Conservation (phyloP, 2,888 invertebrate species). For the Meandrusa payeni region DNA sequence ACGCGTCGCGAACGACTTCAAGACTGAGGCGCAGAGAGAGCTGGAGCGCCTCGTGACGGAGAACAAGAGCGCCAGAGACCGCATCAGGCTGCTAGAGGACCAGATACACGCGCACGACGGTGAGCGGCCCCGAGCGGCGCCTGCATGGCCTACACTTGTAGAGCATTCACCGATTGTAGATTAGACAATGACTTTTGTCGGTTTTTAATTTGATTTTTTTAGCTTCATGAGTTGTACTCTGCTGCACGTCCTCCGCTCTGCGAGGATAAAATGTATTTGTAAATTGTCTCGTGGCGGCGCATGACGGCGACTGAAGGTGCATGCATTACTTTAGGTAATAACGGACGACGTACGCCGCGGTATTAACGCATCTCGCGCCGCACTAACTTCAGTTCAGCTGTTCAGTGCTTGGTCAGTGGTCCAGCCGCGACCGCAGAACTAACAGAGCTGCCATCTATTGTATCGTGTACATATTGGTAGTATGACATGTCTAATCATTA, state of each 20-base stretch:
- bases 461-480: slow-evolving; percentile 43
- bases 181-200: slow-evolving; percentile 1
- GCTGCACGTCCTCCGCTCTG: too few species aligned
- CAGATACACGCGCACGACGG: slow-evolving; percentile 91
- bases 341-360: slow-evolving; percentile 30
- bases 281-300: neutral
- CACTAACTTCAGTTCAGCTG: slow-evolving; percentile 59
- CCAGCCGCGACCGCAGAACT: slow-evolving; percentile 35
- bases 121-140: slow-evolving; percentile 48
- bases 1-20: slow-evolving; percentile 97
- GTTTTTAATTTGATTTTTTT: neutral
- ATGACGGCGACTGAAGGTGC: slow-evolving; percentile 11
- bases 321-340: slow-evolving; percentile 19
- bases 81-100: slow-evolving; percentile 86
- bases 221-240: too few species aligned
- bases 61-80: slow-evolving; percentile 89
- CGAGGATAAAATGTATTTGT: too few species aligned
- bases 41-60: slow-evolving; percentile 89
- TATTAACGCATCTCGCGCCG: slow-evolving; percentile 64
- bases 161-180: neutral
- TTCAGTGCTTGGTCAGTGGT: too few species aligned
- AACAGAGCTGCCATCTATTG: slow-evolving; percentile 35
- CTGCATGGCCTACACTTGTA: slow-evolving; percentile 9
- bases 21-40: slow-evolving; percentile 95
- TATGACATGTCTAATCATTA: slow-evolving; percentile 55